Base-by-base conservation (phyloP, 1,140 invertebrate genomes). In the Drosophila varians region DNA sequence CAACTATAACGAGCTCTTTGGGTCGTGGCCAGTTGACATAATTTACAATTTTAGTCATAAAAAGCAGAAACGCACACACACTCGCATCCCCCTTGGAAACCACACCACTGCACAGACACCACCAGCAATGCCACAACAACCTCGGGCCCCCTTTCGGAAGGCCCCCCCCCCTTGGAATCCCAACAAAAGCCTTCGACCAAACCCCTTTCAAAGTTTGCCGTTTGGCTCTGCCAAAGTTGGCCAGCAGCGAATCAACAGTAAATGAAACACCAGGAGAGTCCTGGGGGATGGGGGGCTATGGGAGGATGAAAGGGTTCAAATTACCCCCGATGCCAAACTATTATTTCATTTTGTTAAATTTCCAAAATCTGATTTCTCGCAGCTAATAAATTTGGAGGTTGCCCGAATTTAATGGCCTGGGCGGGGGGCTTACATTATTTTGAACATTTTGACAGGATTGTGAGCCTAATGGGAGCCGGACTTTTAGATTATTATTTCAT, bases 21-120 rank as follows among this genome's bases (percentile, higher is more conserved):
- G 80, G 80, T 87, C 76, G 76, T 76, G 76, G 72, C 73, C 82
- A 82, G 82, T 87, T 87, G 82, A 87, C 82, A 87, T 87, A 87
- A 87, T 87, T 87, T 88, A 87, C 82, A 87, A 87, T 87, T 87
- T 87, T 87, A 82, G 82, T 74, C 77, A 80, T 86, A 84, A 84
- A 84, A 84, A 75, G 49, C 51, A 64, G 45, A 66, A 45, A 45
- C 40, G 25, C 51, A 65, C 46, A 34, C 28, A 14, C 65, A 72
- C 25, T 43, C 28, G 45, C 57, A 23, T 31, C 21, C 28, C 8
- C 4, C 0, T 6, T 1, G 2, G 21, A 21, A 52, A 58, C 45
- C 34, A n/a, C n/a, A 49, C 28, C 28, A 31, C 28, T 31, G 28
- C 14, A 42, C 40, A 43, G 7, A 62, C 57, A 65, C 56, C 61